A percentile compares a stretch with the other conserved stretches of the same genome.
Conservation (phyloP, 2,888 invertebrate genomes). For the Anoncus sp. region DNA sequence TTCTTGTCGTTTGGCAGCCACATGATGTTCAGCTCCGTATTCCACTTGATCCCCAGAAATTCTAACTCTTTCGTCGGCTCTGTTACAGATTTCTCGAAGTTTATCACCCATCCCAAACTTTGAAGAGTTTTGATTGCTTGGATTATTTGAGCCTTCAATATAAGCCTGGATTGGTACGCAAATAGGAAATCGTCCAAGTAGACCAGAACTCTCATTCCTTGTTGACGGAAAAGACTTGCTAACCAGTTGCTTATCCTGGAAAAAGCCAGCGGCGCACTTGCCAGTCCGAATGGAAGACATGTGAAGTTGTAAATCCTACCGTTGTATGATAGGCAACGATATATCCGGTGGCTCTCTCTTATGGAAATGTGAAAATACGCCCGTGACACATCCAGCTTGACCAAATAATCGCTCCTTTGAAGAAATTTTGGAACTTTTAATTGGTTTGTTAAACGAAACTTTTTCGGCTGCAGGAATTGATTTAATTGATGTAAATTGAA, state of each 20-base stretch:
- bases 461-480: background rate
- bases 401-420: conserved; percentile 46
- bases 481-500: conserved; percentile 1
- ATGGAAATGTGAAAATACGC: conserved; percentile 5
- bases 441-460: conserved; percentile 8
- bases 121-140: background rate
- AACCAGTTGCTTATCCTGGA: conserved; percentile 2
- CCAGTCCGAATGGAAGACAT: background rate
- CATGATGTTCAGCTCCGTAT: background rate
- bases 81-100: background rate
- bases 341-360: background rate
- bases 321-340: background rate
- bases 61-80: background rate
- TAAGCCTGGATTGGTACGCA: background rate
- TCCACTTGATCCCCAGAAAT: background rate
- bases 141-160: background rate
- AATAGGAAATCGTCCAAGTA: background rate
- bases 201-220: background rate
- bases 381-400: conserved; percentile 39
- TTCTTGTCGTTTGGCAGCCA: background rate
- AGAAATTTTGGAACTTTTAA: background rate
- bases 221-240: background rate
- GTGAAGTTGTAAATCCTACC: background rate
- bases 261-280: conserved; percentile 5
- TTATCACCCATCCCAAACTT: conserved; percentile 1